A percentile compares a stretch with the other conserved stretches of the same genome.
Conservation (phyloP, 2,888 invertebrate species). For the Ramazzottius varieornatus region DNA sequence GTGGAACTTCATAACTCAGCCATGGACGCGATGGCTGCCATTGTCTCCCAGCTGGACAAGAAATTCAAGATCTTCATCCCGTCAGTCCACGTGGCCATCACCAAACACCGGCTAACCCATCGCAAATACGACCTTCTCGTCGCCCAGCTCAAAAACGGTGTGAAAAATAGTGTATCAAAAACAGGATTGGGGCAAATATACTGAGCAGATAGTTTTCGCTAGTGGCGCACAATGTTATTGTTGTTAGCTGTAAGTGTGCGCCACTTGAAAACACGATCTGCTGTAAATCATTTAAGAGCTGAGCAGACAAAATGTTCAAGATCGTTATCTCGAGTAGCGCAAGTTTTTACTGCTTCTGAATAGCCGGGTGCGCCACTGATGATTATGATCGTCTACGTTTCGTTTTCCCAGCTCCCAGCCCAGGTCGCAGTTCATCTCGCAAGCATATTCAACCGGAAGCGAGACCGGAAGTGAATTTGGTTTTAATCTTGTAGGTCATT, state of each 20-base stretch:
- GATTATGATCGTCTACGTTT: background rate
- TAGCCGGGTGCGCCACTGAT: too few relatives aligned
- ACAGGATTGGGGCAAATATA: background rate
- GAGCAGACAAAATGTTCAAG: too few relatives aligned
- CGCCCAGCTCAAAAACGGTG: conserved; percentile 11
- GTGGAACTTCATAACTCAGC: conserved; percentile 48
- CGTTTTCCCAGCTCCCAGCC: too few relatives aligned
- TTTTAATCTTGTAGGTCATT: background rate
- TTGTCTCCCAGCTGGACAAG: conserved; percentile 60
- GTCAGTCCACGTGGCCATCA: conserved; percentile 54
- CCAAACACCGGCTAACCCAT: conserved; percentile 50
- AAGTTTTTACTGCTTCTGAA: too few relatives aligned
- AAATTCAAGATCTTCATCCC: conserved; percentile 78
- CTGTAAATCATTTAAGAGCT: too few relatives aligned
- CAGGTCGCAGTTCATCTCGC: too few relatives aligned
- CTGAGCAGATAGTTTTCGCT: too few relatives aligned
- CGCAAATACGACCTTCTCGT: conserved; percentile 45
- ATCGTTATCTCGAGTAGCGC: too few relatives aligned
- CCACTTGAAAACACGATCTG: too few relatives aligned
- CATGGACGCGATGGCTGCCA: conserved; percentile 65
- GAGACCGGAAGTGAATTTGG: too few relatives aligned
- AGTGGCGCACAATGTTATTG: background rate
- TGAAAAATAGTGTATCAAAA: background rate
- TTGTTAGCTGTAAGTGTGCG: too few relatives aligned
- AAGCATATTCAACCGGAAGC: too few relatives aligned